Conservation (phyloP, 2,888 invertebrate species). For the Pilophorus perplexus region DNA sequence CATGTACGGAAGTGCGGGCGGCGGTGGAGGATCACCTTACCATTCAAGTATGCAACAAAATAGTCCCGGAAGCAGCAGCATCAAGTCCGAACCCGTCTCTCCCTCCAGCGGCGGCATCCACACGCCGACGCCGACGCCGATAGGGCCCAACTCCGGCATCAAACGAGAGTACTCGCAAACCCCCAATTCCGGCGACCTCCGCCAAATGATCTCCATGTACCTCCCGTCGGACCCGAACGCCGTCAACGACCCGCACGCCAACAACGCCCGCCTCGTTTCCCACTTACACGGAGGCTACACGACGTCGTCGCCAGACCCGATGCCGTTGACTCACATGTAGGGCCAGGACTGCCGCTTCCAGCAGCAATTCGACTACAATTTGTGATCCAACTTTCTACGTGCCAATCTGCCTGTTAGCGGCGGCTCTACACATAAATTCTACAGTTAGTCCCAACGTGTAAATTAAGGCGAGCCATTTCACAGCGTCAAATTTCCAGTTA, state of each 20-base stretch:
- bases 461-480: too few species aligned
- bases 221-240: constrained; percentile 65
- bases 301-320: constrained; percentile 62
- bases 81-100: constrained; percentile 85
- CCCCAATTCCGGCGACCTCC: constrained; percentile 57
- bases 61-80: constrained; percentile 82
- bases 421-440: constrained; percentile 39
- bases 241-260: constrained; percentile 54
- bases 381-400: constrained; percentile 47
- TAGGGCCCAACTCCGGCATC: constrained; percentile 52
- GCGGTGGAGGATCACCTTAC: constrained; percentile 69
- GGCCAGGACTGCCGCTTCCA: constrained; percentile 51
- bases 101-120: constrained; percentile 60
- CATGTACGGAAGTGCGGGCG: constrained; percentile 52
- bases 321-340: constrained; percentile 67
- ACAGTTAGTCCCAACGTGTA: constrained; percentile 23
- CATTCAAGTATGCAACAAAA: constrained; percentile 63
- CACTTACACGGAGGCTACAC: constrained; percentile 65
- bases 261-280: constrained; percentile 52
- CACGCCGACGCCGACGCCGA: constrained; percentile 53
- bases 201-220: constrained; percentile 76
- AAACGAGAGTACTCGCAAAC: constrained; percentile 66
- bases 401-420: constrained; percentile 47
- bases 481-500: too few species aligned
- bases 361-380: constrained; percentile 47